Conservation (phyloP, 2,113 vertebrate species). For the Zonotrichia leucophrys region DNA sequence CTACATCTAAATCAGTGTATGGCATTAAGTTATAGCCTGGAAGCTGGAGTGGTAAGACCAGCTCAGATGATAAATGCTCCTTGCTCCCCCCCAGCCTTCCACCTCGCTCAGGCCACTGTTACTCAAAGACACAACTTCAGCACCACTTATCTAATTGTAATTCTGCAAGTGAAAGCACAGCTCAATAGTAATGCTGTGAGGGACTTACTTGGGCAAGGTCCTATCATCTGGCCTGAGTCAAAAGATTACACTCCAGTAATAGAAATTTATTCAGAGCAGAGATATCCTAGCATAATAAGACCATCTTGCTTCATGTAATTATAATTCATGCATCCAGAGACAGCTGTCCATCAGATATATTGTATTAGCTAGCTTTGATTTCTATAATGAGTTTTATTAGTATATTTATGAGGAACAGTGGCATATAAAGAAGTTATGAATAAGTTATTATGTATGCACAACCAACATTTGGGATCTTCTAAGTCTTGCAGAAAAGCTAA, state of each 20-base stretch:
- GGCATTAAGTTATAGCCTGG: constrained; percentile 49
- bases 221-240: constrained; percentile 17
- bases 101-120: not conserved
- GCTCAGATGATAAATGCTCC: not conserved
- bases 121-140: not conserved
- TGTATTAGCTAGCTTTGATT: constrained; percentile 52
- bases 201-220: not conserved
- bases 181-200: not conserved
- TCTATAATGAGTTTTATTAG: constrained; percentile 61
- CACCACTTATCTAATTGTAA: not conserved
- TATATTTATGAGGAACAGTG: constrained; percentile 50
- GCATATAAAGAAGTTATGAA: constrained; percentile 51
- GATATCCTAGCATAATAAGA: constrained; percentile 41
- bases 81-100: not conserved
- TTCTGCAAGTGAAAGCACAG: not conserved
- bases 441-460: constrained; percentile 39
- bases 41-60: constrained; percentile 16
- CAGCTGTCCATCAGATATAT: constrained; percentile 55
- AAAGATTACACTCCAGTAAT: constrained; percentile 34
- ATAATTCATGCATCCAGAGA: constrained; percentile 44
- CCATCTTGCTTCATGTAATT: constrained; percentile 31
- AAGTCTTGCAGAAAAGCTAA: not conserved
- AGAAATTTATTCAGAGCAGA: constrained; percentile 57
- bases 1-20: constrained; percentile 62
- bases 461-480: not conserved